phyloP scores from a whole-genome alignment of 1,140 invertebrate genomes.

The Drosophila guanche region DNA sequence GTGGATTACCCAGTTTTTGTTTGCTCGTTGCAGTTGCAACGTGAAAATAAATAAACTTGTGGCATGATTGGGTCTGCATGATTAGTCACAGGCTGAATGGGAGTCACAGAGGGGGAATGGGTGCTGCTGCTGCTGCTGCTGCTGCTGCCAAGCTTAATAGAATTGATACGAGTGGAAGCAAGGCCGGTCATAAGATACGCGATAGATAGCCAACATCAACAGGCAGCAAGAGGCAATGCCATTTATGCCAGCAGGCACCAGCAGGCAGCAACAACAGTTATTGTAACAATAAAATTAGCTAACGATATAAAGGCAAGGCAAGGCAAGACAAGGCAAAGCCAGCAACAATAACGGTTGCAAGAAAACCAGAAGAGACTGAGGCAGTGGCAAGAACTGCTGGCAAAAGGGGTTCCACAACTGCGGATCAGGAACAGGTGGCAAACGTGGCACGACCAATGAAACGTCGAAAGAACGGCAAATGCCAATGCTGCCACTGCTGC shows the following conservation, averaged over 20 bases:
- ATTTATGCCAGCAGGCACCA: conserved; percentile 56
- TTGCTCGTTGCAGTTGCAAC: conserved; percentile 52
- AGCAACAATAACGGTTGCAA: conserved; percentile 74
- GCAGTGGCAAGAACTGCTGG: conserved; percentile 19
- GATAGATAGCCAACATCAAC: conserved; percentile 67
- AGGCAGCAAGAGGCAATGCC: conserved; percentile 52
- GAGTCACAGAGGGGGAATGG: conserved; percentile 9
- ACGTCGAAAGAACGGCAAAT: conserved; percentile 55
- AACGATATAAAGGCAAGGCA: conserved; percentile 73
- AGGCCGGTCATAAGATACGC: conserved; percentile 76
- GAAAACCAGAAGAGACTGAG: conserved; percentile 59
- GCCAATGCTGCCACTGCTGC: conserved; percentile 38
- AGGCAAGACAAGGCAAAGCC: conserved; percentile 49
- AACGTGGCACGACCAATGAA: conserved; percentile 69
- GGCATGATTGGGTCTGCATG: conserved; percentile 80
- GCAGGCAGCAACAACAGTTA: conserved; percentile 72
- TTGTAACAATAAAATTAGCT: conserved; percentile 82
- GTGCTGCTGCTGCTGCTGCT: not conserved
- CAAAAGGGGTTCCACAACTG: too few species aligned
- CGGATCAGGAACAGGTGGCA: conserved; percentile 72
- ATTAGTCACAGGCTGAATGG: conserved; percentile 76
- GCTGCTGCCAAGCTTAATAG: conserved; percentile 73
- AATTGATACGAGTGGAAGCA: conserved; percentile 75
- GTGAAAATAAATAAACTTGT: conserved; percentile 82
- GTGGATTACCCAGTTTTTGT: conserved; percentile 79